phyloP scores from a whole-genome alignment of 2,113 vertebrate genomes.

The Sapajus apella region DNA sequence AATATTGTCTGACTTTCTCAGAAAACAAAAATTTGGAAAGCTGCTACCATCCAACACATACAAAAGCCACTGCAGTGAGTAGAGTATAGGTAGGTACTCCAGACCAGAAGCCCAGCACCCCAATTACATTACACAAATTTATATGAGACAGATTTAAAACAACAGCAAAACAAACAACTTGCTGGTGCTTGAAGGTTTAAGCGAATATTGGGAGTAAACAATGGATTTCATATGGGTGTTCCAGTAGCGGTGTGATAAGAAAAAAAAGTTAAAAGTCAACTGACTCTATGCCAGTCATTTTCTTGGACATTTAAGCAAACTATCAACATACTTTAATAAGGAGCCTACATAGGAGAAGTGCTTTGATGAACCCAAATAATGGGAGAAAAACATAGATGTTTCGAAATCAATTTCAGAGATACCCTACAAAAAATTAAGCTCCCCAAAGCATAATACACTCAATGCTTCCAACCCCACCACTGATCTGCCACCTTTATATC shows the following conservation, averaged over 20 bases:
- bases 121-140: not conserved
- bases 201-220: not conserved
- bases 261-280: not conserved
- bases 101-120: not conserved
- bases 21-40: not conserved
- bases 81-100: not conserved
- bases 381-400: constrained; percentile 32
- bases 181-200: constrained; percentile 6
- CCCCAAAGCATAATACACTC: not conserved
- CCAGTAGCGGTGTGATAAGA: not conserved
- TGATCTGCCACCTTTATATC: not conserved
- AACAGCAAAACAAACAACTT: not conserved
- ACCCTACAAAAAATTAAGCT: constrained; percentile 24
- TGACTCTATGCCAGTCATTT: constrained; percentile 22
- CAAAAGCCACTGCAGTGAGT: not conserved
- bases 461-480: fast-evolving
- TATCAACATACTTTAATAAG: constrained; percentile 56
- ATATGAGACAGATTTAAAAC: not conserved
- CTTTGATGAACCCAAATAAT: constrained; percentile 43
- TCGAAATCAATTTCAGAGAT: constrained; percentile 28
- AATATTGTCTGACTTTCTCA: not conserved
- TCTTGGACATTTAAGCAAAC: constrained; percentile 64
- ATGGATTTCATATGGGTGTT: not conserved
- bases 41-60: not conserved
- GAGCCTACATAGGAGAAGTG: constrained; percentile 22